Evolutionary conservation across 2,113 vertebrate genomes (phyloP), one percentile per base, ranked within the genome.

Genomic region (Xiphias gladius): DNA sequence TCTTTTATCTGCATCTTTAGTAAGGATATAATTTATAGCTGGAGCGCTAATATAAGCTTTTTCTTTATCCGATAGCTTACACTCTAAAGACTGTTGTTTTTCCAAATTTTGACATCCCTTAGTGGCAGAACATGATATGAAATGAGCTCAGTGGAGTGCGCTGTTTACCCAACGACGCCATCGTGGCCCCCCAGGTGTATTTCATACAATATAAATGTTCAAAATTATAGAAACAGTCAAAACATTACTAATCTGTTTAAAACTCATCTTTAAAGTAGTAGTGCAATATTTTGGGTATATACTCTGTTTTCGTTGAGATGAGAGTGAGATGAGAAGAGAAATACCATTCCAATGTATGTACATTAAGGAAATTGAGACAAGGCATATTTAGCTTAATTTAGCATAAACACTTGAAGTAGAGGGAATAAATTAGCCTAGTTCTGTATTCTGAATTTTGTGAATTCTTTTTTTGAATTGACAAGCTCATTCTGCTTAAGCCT

Each of bases 41-140:
- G 32, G 6, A 64, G 46, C 7, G 28, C 48, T 39, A 62, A 41
- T n/a, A n/a, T n/a, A n/a, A n/a, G n/a, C n/a, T n/a, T 59, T 69
- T 58, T 61, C 54, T 35, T 78, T 69, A 24, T 41, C 43, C 7
- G 5, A 10, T 46, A 76, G n/a, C 12, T 67, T 52, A 41, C 17
- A 57, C 50, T 57, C 63, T 24, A 65, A 52, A 28, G 11, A 32
- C 22, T 62, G 61, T 73, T 73, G 57, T 62, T 73, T 73, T n/a
- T 73, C 70, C 54, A 7, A 14, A 9, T 37, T 43, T n/a, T 70
- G 28, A 5, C 48, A 11, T 26, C 20, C 59, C n/a, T 59, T 59
- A 7, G 35, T 57, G 39, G 69, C 54, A 26, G 69, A 73, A 3
- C 58, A 72, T 72, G 39, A 72, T 57, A 41, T 39, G 7, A 39